Base-by-base conservation (phyloP, 1,140 invertebrate genomes). In the Linepithema humile region DNA sequence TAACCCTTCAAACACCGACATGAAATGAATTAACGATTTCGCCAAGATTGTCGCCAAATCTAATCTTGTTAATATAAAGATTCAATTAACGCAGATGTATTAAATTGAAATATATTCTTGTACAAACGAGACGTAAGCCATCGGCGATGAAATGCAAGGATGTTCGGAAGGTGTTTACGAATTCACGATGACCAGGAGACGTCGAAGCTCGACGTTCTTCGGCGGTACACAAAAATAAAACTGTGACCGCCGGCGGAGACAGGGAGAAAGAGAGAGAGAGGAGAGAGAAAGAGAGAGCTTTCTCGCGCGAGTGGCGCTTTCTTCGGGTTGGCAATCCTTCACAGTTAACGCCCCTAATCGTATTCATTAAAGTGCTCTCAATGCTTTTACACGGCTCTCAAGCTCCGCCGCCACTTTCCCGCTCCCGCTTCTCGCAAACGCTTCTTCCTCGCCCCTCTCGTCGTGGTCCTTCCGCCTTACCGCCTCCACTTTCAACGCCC, bases 361-460 rank as follows among this genome's bases (percentile, higher is more conserved):
- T 93, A 94, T 94, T 94, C 92, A 93, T 94, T 93, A 93, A 93
- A 93, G 92, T 92, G 91, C 91, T 92, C 91, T 92, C 91, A 93
- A 92, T 93, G 91, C 92, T 93, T 93, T 93, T 92, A 91, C 90
- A 92, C 90, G 87, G 87, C 75, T 85, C 85, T 80, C 85, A 73
- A 78, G 78, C 85, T 85, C 70, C 82, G 72, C 83, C 87, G 85
- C 59, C 85, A 74, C 59, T 75, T 82, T 82, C 90, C 84, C 91
- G 86, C 87, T 88, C 86, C 72, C 67, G 69, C 62, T 86, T 78
- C 43, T 85, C 73, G 48, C 75, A 88, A 88, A 88, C 77, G 84
- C 85, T 90, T 84, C 65, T 70, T 80, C 65, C 26, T 83, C 78
- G 29, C 29, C 55, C 45, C 20, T 64, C 62, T 80, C 32, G 40